phyloP scores from a whole-genome alignment of 2,888 invertebrate genomes.

The Chrysolina haemoptera region DNA sequence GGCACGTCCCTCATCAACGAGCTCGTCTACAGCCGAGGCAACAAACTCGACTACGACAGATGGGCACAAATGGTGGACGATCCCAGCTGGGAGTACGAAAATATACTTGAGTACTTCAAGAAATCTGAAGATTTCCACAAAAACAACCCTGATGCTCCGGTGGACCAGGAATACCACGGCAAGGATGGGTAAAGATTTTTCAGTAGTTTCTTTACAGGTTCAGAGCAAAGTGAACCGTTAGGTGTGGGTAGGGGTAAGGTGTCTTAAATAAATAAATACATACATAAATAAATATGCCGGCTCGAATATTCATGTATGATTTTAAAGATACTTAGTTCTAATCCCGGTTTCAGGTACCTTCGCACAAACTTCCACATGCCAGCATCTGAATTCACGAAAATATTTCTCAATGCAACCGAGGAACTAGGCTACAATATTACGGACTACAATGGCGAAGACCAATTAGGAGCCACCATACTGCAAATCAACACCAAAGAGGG shows the following conservation, averaged over 20 bases:
- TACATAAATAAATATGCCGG: too few species aligned
- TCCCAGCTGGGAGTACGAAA: slow-evolving; percentile 72
- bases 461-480: slow-evolving; percentile 77
- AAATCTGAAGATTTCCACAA: slow-evolving; percentile 44
- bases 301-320: neutral
- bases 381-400: slow-evolving; percentile 16
- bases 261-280: too few species aligned
- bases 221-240: too few species aligned
- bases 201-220: too few species aligned
- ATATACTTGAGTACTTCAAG: slow-evolving; percentile 71
- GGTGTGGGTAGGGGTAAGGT: too few species aligned
- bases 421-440: slow-evolving; percentile 79
- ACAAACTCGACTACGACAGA: slow-evolving; percentile 68
- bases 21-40: slow-evolving; percentile 71
- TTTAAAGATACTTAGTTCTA: neutral
- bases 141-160: slow-evolving; percentile 31
- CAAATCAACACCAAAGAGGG: slow-evolving; percentile 80
- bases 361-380: slow-evolving; percentile 24
- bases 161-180: slow-evolving; percentile 35
- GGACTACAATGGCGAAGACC: slow-evolving; percentile 78
- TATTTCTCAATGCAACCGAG: slow-evolving; percentile 60
- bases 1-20: slow-evolving; percentile 71
- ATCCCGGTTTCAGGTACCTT: slow-evolving; percentile 32
- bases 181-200: slow-evolving; percentile 19
- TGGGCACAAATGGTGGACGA: slow-evolving; percentile 67